Conservation (phyloP, 2,113 vertebrate species). For the Pavo muticus region DNA sequence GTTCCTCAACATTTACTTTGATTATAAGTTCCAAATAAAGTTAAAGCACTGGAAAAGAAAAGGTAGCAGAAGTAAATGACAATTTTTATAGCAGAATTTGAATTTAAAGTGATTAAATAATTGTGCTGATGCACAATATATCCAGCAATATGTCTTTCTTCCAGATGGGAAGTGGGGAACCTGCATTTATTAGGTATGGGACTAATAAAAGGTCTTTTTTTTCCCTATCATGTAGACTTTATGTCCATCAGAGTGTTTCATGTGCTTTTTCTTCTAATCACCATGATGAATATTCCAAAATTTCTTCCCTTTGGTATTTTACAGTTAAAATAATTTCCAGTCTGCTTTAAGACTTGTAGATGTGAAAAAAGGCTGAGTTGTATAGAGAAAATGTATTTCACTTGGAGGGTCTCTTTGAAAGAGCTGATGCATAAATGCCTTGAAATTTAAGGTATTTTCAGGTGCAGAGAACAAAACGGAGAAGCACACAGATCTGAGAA, state of each 20-base stretch:
- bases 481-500: neutral
- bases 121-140: neutral
- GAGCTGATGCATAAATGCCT: neutral
- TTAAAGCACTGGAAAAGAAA: neutral
- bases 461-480: neutral
- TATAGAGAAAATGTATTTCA: neutral
- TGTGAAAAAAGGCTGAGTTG: neutral
- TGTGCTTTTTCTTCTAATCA: slow-evolving; percentile 46
- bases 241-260: slow-evolving; percentile 9
- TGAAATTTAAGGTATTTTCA: slow-evolving; percentile 28
- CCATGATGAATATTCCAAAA: slow-evolving; percentile 21
- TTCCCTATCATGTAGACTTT: neutral
- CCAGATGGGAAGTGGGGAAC: neutral
- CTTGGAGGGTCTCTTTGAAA: neutral
- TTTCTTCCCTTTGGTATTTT: slow-evolving; percentile 1
- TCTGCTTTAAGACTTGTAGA: slow-evolving; percentile 10
- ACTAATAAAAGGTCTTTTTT: neutral
- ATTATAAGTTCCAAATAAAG: neutral
- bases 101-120: neutral
- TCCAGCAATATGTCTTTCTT: neutral
- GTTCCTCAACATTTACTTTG: slow-evolving; percentile 35
- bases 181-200: slow-evolving; percentile 29
- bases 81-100: neutral
- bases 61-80: neutral
- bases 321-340: neutral